Percentiles rank a stretch among this genome's conserved stretches.
These are phyloP conservation scores for Callitettix versicolor DNA, from an alignment of 1,140 invertebrate genomes.

Conservation along the genomic window DNA sequence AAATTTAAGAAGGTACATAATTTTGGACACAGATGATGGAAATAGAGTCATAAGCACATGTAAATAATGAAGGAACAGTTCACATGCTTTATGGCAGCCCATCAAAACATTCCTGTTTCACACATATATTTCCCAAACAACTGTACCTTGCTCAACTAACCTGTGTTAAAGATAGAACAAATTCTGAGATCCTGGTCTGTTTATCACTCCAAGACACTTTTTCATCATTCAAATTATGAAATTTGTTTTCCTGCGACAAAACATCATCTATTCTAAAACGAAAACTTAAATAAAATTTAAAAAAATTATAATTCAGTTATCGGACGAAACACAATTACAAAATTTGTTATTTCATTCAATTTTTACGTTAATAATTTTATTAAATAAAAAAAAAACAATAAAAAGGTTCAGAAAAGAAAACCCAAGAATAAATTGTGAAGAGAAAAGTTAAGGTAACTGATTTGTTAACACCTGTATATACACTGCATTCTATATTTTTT, in stretches of 20 bases:
- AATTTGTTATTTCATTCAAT: background rate
- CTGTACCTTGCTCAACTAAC: background rate
- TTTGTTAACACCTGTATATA: too few species aligned
- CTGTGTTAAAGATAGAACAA: background rate
- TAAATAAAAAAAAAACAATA: background rate
- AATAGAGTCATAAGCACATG: too few species aligned
- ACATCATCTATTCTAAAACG: background rate
- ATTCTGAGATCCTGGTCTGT: background rate
- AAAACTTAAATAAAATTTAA: background rate
- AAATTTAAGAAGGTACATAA: too few species aligned
- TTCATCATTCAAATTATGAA: background rate
- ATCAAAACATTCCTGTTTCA: too few species aligned
- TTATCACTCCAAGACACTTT: background rate
- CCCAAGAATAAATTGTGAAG: too few species aligned
- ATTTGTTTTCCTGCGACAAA: conserved; percentile 3
- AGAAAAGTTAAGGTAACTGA: too few species aligned
- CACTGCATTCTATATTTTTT: too few species aligned
- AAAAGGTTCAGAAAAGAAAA: background rate
- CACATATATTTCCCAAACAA: too few species aligned
- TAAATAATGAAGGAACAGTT: too few species aligned
- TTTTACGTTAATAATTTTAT: background rate
- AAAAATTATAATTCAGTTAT: background rate
- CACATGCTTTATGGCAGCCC: too few species aligned
- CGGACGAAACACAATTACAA: background rate
- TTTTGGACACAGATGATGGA: too few species aligned